These are phyloP conservation scores for Psittacus erithacus DNA, from an alignment of 2,113 vertebrate species.

Conservation along the genomic window DNA sequence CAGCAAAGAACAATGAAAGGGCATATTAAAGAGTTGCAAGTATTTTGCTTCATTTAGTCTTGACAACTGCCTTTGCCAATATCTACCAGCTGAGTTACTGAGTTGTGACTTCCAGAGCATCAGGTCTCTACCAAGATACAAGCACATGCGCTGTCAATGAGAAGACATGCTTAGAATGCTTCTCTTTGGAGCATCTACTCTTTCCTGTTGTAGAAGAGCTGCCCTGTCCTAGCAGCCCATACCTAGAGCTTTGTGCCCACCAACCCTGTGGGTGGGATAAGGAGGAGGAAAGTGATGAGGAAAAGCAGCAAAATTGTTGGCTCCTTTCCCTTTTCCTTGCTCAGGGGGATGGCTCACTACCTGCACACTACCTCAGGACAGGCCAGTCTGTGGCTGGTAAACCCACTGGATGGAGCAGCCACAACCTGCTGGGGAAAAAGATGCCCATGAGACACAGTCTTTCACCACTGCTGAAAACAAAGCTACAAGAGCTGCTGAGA, in stretches of 20 bases:
- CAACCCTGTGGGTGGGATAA: fast-evolving
- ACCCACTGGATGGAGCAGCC: fast-evolving
- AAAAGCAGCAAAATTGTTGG: not conserved
- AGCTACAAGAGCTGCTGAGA: not conserved
- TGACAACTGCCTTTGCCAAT: not conserved
- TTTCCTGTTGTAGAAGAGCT: not conserved
- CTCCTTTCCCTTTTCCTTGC: not conserved
- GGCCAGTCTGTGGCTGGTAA: not conserved
- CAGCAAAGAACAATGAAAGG: not conserved
- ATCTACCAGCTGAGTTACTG: not conserved
- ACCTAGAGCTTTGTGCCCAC: not conserved
- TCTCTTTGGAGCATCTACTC: not conserved
- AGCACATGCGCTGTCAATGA: fast-evolving
- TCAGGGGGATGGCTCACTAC: not conserved
- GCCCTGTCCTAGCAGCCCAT: not conserved
- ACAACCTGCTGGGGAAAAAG: fast-evolving
- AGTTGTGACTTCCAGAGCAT: not conserved
- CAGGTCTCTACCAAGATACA: too few relatives aligned
- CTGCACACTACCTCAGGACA: not conserved
- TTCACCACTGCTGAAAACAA: not conserved
- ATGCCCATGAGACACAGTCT: not conserved
- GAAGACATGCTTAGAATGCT: not conserved
- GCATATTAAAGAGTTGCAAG: not conserved
- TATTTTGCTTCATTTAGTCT: not conserved
- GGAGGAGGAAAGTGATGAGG: not conserved